Evolutionary conservation across 2,113 vertebrate genomes (phyloP), one percentile per base, ranked within the genome.

Genomic region (Poeciliopsis turrubarensis): DNA sequence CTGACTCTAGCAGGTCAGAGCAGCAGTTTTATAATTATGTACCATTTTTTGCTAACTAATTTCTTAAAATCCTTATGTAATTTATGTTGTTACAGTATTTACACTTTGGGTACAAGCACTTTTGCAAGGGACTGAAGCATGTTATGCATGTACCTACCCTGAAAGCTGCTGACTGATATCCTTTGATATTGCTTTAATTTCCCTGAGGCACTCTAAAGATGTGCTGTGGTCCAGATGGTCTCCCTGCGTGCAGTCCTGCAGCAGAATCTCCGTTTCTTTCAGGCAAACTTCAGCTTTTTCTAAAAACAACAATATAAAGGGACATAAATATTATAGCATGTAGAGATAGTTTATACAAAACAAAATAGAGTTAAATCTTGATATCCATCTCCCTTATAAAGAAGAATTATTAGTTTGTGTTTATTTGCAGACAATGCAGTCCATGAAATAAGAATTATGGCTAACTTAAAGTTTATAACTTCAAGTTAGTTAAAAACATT

Each of bases 231-330:
- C 89, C 14, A 64, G 57, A 14, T 86, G 57, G 77, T 90, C 64
- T 1, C 76, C 89, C 25, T 79, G 84, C 27, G 78, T 86, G 73
- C 85, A 92, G 65, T 91, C 79, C 62, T 62, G n/a, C 64, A 95
- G 81, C 76, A 93, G 51, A 51, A 25, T 69, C 80, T 94, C 93
- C 34, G 89, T 93, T 66, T 88, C 85, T 80, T 88, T 89, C 9
- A 95, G 82, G 69, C 72, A 91, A 8, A 72, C 60, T 62, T 89
- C 89, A 32, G 89, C 89, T 88, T 94, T 86, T 65, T 84, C 94
- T 95, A 60, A 25, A n/a, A n/a, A 57, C 51, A n/a, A 19, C 6
- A 5, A 57, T 9, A 57, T n/a, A 57, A 37, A 37, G 34, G 34
- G 34, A 37, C 34, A 37, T 34, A 34, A 34, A 67, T 67, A 1